Percentiles rank a stretch among this genome's conserved stretches.
Evolutionary conservation across 2,888 invertebrate genomes (phyloP).

Genomic region (Leptinotarsa tumamoca): DNA sequence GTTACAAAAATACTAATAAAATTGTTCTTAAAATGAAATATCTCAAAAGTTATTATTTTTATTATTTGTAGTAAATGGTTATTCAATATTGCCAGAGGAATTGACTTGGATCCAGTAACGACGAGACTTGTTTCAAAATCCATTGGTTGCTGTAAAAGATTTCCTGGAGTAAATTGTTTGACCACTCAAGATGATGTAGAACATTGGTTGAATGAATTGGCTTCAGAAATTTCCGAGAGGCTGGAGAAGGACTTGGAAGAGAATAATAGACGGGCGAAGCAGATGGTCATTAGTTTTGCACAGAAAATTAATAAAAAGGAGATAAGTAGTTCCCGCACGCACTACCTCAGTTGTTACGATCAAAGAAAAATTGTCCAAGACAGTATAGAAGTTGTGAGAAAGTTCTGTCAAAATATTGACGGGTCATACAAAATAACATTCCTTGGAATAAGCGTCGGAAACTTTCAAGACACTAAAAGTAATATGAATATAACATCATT

Average conservation of each 20-base stretch:
- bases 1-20: not conserved
- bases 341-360: conserved; percentile 73
- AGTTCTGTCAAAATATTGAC: conserved; percentile 62
- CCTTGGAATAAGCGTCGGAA: conserved; percentile 82
- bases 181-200: conserved; percentile 74
- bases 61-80: conserved; percentile 78
- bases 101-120: conserved; percentile 88
- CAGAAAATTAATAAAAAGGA: conserved; percentile 70
- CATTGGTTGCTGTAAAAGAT: conserved; percentile 96
- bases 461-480: conserved; percentile 77
- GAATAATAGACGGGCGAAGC: conserved; percentile 84
- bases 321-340: conserved; percentile 75
- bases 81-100: conserved; percentile 86
- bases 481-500: conserved; percentile 60
- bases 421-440: conserved; percentile 71
- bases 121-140: conserved; percentile 89
- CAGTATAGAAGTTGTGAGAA: conserved; percentile 76
- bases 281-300: conserved; percentile 81
- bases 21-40: not conserved
- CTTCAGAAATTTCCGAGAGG: conserved; percentile 86
- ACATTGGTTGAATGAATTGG: conserved; percentile 86
- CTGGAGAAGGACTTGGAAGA: conserved; percentile 83
- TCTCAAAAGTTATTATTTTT: not conserved
- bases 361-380: conserved; percentile 75
- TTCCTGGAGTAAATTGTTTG: conserved; percentile 84